These are phyloP conservation scores for Brachionus plicatilis DNA, from an alignment of 1,140 invertebrate species.

Conservation along the genomic window DNA sequence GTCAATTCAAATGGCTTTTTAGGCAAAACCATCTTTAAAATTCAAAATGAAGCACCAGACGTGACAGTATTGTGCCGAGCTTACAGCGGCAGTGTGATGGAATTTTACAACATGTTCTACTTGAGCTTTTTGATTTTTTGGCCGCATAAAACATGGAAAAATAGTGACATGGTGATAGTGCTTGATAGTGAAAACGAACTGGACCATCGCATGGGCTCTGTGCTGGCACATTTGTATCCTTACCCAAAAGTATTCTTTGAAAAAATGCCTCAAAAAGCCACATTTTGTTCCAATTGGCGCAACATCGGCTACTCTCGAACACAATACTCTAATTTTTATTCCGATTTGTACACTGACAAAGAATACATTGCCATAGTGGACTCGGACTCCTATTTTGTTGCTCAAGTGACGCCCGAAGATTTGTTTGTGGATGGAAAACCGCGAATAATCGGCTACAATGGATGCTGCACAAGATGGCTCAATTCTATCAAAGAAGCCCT, in stretches of 20 bases:
- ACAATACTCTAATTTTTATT: neutral
- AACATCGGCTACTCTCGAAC: neutral
- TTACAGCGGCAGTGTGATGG: neutral
- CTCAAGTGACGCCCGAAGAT: neutral
- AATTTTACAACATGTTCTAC: neutral
- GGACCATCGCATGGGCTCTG: neutral
- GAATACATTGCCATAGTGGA: neutral
- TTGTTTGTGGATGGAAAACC: slow-evolving; percentile 6
- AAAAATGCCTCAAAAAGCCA: neutral
- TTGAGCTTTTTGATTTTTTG: neutral
- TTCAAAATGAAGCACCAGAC: neutral
- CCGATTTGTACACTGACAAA: neutral
- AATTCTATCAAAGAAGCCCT: neutral
- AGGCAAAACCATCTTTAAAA: neutral
- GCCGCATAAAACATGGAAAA: neutral
- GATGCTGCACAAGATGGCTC: neutral
- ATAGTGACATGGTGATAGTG: neutral
- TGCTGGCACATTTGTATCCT: neutral
- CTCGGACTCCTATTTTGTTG: neutral
- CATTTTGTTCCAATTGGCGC: neutral
- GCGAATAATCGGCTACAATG: slow-evolving; percentile 2
- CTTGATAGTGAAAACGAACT: neutral
- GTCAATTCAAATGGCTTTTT: neutral
- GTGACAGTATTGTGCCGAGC: neutral
- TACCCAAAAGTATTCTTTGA: slow-evolving; percentile 1